A percentile compares a stretch with the other conserved stretches of the same genome.
Evolutionary conservation across 2,797 vertebrate species (phyloP).

Genomic region (Cuniculus paca): DNA sequence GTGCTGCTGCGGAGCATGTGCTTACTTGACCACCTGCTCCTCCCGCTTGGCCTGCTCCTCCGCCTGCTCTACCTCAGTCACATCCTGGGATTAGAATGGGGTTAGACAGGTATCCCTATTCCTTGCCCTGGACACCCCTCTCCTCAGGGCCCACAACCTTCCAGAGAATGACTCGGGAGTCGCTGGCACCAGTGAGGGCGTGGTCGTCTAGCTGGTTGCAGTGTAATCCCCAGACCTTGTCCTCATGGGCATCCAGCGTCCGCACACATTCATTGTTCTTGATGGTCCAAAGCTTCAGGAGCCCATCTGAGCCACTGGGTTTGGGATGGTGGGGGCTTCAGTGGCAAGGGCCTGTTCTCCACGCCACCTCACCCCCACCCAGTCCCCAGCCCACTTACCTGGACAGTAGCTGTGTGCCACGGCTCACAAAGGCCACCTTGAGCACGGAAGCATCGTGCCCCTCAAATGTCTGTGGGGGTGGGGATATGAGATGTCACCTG

Average conservation of each 20-base stretch:
- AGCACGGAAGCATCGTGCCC: slow-evolving; percentile 97
- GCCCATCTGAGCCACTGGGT: slow-evolving; percentile 95
- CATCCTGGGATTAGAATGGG: slow-evolving; percentile 89
- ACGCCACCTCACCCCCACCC: rapidly evolving
- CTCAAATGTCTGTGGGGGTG: slow-evolving; percentile 94
- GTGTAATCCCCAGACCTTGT: slow-evolving; percentile 99
- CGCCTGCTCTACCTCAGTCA: slow-evolving; percentile 94
- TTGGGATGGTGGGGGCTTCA: slow-evolving; percentile 11
- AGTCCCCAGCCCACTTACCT: slow-evolving; percentile 87
- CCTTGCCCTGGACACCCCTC: rapidly evolving
- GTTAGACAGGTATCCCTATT: not conserved
- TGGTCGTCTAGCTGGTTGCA: slow-evolving; percentile 91
- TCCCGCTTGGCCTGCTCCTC: slow-evolving; percentile 96
- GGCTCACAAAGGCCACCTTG: slow-evolving; percentile 96
- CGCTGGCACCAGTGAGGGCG: slow-evolving; percentile 94
- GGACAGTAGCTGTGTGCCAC: slow-evolving; percentile 95
- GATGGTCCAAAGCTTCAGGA: slow-evolving; percentile 98
- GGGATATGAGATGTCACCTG: not conserved
- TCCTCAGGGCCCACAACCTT: slow-evolving; percentile 86
- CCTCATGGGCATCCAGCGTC: slow-evolving; percentile 95
- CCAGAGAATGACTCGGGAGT: slow-evolving; percentile 95
- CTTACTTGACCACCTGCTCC: slow-evolving; percentile 96
- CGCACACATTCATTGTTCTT: slow-evolving; percentile 97
- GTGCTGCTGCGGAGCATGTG: not conserved
- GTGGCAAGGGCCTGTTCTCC: not conserved